phyloP scores from a whole-genome alignment of 1,140 invertebrate genomes.

The Eumaeus atala region DNA sequence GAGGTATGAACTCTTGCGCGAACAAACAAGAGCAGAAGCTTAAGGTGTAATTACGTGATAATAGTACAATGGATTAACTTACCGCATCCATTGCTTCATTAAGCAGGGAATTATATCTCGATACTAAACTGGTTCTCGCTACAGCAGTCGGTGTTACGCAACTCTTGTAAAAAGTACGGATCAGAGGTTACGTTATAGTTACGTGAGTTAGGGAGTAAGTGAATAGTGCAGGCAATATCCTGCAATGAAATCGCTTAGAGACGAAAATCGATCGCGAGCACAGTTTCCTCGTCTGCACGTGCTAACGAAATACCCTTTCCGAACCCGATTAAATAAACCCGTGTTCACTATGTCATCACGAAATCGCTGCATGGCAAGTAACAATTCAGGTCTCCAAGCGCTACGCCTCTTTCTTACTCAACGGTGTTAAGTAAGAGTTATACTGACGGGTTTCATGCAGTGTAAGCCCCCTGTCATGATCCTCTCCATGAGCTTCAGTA shows the following conservation, averaged over 20 bases:
- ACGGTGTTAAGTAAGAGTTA: too few relatives aligned
- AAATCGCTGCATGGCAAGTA: not conserved
- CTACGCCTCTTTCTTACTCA: too few relatives aligned
- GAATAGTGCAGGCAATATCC: slow-evolving; percentile 23
- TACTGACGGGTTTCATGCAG: too few relatives aligned
- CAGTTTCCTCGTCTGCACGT: not conserved
- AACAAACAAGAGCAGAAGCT: slow-evolving; percentile 5
- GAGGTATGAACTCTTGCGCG: too few relatives aligned
- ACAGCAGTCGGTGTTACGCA: slow-evolving; percentile 41
- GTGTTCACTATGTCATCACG: not conserved
- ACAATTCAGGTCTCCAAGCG: too few relatives aligned
- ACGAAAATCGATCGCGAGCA: slow-evolving; percentile 19
- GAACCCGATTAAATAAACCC: not conserved
- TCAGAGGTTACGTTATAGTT: slow-evolving; percentile 33
- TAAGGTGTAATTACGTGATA: slow-evolving; percentile 1
- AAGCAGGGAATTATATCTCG: slow-evolving; percentile 24
- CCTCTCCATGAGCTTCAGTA: too few relatives aligned
- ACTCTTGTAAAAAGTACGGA: slow-evolving; percentile 35
- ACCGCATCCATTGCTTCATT: slow-evolving; percentile 28
- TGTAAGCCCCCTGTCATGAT: too few relatives aligned
- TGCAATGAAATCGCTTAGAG: slow-evolving; percentile 20
- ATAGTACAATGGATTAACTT: slow-evolving; percentile 14
- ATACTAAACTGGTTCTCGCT: slow-evolving; percentile 38
- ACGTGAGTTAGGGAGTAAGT: slow-evolving; percentile 24
- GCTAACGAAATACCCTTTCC: not conserved